Evolutionary conservation across 1,140 invertebrate genomes (phyloP), one percentile per base, ranked within the genome.

Genomic region (Orius insidiosus): DNA sequence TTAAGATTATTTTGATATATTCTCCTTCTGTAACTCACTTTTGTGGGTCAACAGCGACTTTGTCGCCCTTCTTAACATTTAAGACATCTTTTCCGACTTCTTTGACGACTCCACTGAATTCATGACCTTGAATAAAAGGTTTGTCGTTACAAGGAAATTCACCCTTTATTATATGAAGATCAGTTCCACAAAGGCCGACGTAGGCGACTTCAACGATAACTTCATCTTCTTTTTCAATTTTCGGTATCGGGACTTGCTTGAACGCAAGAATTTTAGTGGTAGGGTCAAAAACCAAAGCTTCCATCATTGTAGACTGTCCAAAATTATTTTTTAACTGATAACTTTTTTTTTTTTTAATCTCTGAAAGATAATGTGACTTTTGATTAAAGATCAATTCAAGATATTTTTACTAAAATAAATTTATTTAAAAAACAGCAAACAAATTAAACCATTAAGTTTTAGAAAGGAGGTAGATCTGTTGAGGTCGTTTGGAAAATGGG

Each of bases 141-240:
- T 33, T 35, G 16, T 51, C 35, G 9, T 30, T 15, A 30, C 36
- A 45, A 39, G 1, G 47, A 47, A 54, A 54, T 43, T 45, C 31
- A 37, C 46, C 48, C 52, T 72, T 67, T 5, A 76, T 64, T 54
- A 84, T 81, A 55, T 85, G 81, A 1, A 86, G 66, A 64, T 87
- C 84, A 11, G 81, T 85, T 1, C 82, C 83, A 63, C 83, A 87
- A 35, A 87, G 72, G 2, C 82, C 83, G 1, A 74, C 60, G 55
- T 71, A 78, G 11, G 69, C 67, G 0, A 78, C 72, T 56, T 68
- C 70, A 2, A 80, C 61, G 9, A 76, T 62, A n/a, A 78, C 66
- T 18, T 78, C 70, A 47, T 69, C 32, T 2, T 39, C 35, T 8
- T 34, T 19, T 18, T 36, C 40, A 16, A 50, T 46, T 45, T 60